phyloP scores from a whole-genome alignment of 2,888 invertebrate genomes.

The Callimorpha dominula region DNA sequence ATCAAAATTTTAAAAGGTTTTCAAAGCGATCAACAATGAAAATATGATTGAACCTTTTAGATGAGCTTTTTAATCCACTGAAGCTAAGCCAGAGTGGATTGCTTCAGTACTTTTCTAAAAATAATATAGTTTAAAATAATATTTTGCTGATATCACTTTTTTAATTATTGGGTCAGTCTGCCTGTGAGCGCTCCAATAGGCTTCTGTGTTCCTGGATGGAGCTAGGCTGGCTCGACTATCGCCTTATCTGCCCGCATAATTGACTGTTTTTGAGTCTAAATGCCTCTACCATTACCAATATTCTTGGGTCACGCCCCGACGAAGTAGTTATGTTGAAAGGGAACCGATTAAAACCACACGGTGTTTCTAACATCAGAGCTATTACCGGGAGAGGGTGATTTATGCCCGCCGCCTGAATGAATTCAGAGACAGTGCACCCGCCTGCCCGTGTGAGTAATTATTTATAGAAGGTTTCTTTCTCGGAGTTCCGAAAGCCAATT shows the following conservation, averaged over 20 bases:
- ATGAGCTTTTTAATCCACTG: conserved; percentile 12
- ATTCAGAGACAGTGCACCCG: not conserved
- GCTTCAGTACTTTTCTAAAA: not conserved
- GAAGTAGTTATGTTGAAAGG: not conserved
- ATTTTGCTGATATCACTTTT: not conserved
- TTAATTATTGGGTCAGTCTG: not conserved
- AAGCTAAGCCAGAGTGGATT: not conserved
- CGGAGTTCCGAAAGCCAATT: not conserved
- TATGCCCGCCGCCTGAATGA: not conserved
- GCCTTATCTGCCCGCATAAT: too few species aligned
- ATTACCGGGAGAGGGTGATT: not conserved
- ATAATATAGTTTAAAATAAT: not conserved
- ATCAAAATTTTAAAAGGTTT: conserved; percentile 56
- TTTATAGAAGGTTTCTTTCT: not conserved
- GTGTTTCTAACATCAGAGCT: not conserved
- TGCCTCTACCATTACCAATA: too few species aligned
- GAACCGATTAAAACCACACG: not conserved
- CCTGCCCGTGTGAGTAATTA: not conserved
- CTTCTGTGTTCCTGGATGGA: too few species aligned
- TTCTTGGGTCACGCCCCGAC: not conserved
- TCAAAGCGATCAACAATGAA: conserved; percentile 57
- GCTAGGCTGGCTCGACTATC: too few species aligned
- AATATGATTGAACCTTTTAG: conserved; percentile 29
- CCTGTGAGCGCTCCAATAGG: too few species aligned
- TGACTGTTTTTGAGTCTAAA: too few species aligned